Conservation (phyloP, 2,797 vertebrate genomes). For the Crypturellus tataupa region DNA sequence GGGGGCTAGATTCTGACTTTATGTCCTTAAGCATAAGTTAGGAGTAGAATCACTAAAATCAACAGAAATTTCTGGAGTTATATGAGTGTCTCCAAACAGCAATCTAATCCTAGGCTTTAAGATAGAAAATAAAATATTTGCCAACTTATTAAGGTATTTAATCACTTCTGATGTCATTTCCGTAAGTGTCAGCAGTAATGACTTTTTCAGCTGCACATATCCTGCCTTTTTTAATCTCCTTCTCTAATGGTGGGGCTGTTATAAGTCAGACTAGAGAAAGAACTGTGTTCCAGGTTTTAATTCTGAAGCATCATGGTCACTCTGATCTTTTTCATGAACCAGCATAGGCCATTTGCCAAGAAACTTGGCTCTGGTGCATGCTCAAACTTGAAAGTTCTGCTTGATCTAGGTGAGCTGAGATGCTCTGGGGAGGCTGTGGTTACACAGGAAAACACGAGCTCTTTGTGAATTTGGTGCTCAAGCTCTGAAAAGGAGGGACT, state of each 20-base stretch:
- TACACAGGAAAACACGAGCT: rapidly evolving
- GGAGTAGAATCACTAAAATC: background rate
- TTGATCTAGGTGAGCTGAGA: background rate
- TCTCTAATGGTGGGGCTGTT: background rate
- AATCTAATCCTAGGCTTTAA: background rate
- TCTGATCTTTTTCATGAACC: background rate
- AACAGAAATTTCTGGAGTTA: background rate
- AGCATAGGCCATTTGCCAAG: background rate
- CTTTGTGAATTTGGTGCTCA: background rate
- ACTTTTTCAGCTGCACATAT: slow-evolving; percentile 21
- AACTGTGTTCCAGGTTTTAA: background rate
- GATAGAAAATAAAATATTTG: slow-evolving; percentile 29
- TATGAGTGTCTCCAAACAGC: background rate
- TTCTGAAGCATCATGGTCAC: background rate
- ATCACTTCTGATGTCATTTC: slow-evolving; percentile 16
- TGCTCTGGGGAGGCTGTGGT: background rate
- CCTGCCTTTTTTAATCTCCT: background rate
- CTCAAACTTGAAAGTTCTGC: background rate
- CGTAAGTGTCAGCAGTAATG: background rate
- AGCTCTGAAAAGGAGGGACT: background rate
- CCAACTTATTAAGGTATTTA: background rate
- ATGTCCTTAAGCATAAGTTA: background rate
- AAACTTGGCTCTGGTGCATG: background rate
- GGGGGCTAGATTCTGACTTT: background rate
- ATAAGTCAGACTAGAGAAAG: background rate